These are phyloP conservation scores for Andrena haemorrhoa DNA, from an alignment of 2,888 invertebrate species.

Conservation along the genomic window DNA sequence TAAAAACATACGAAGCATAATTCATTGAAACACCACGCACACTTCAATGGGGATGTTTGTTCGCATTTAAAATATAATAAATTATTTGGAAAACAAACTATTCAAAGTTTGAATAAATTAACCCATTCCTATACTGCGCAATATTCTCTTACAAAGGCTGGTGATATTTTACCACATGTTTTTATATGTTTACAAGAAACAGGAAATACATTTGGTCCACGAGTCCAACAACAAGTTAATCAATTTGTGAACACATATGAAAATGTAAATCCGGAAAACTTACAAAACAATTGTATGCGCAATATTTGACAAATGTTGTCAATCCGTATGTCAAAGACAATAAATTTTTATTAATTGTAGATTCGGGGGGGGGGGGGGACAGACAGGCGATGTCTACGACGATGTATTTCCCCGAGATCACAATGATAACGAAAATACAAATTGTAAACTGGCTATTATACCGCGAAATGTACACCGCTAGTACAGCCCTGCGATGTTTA, in stretches of 20 bases:
- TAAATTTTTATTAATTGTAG: neutral
- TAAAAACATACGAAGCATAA: too few species aligned
- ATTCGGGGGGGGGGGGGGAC: neutral
- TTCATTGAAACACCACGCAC: too few species aligned
- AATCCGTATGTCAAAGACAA: neutral
- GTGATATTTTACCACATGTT: too few species aligned
- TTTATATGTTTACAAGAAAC: neutral
- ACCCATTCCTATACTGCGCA: too few species aligned
- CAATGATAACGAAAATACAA: too few species aligned
- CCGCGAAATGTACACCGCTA: neutral
- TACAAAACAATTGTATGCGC: neutral
- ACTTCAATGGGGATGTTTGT: too few species aligned
- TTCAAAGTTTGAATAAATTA: too few species aligned
- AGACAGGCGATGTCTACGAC: neutral
- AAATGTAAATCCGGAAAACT: neutral
- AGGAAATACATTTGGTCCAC: neutral
- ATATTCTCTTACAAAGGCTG: too few species aligned
- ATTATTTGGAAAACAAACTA: too few species aligned
- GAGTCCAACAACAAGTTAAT: neutral
- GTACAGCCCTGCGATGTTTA: constrained; percentile 10
- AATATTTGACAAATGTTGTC: neutral
- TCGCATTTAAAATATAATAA: too few species aligned
- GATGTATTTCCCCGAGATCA: too few species aligned
- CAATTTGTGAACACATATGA: neutral
- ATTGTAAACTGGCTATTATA: neutral